A percentile compares a stretch with the other conserved stretches of the same genome.
Evolutionary conservation across 2,888 invertebrate genomes (phyloP).

Genomic region (Metalampra italica): DNA sequence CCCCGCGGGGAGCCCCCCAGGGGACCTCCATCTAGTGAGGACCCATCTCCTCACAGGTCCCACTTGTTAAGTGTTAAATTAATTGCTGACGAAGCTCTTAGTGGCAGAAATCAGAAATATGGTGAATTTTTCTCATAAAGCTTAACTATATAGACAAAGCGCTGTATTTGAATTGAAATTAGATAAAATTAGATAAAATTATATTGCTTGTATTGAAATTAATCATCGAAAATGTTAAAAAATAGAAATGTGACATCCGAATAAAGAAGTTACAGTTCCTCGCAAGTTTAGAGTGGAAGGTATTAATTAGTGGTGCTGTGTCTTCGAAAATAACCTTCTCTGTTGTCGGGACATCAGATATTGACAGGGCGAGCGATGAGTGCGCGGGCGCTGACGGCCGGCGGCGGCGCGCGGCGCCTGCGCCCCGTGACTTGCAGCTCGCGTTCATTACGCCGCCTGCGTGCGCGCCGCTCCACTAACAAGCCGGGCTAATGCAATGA

Average conservation of each 20-base stretch:
- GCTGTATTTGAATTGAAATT: no score
- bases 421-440: conserved; percentile 69
- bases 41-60: conserved; percentile 27
- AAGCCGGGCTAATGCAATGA: conserved; percentile 77
- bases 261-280: conserved; percentile 42
- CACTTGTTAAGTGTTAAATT: conserved; percentile 60
- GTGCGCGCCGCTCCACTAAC: conserved; percentile 47
- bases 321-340: conserved; percentile 72
- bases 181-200: no score
- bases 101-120: conserved; percentile 20
- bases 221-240: no score
- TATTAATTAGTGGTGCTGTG: conserved; percentile 72
- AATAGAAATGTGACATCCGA: no score
- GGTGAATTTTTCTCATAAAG: no score
- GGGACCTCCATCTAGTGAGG: conserved; percentile 18
- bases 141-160: no score
- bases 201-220: no score
- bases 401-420: conserved; percentile 68
- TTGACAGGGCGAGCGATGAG: conserved; percentile 66
- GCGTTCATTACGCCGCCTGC: conserved; percentile 59
- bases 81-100: conserved; percentile 44
- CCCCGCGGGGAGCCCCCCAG: conserved; percentile 27
- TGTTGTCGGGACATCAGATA: conserved; percentile 66
- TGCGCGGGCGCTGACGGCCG: conserved; percentile 44
- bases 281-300: conserved; percentile 49